Conservation (phyloP, 2,113 vertebrate species). For the Chinchilla lanigera region DNA sequence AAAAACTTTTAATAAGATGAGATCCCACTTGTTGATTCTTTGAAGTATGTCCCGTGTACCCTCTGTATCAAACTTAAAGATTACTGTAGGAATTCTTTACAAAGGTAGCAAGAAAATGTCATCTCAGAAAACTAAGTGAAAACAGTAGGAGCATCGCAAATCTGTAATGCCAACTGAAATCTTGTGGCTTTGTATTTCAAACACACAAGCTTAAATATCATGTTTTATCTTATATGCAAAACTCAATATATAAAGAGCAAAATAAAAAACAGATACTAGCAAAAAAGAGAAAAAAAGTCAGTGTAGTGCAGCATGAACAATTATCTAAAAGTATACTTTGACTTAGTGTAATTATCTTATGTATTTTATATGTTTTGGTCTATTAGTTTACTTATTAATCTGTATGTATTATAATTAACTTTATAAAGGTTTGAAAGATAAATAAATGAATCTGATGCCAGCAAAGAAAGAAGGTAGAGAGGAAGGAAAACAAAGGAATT, state of each 20-base stretch:
- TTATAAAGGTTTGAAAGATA: background rate
- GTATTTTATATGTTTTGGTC: background rate
- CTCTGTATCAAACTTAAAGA: background rate
- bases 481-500: background rate
- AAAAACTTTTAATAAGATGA: too few relatives aligned
- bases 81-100: background rate
- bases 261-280: background rate
- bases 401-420: background rate
- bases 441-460: background rate
- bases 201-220: background rate
- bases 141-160: background rate
- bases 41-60: too few relatives aligned
- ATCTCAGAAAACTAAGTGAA: background rate
- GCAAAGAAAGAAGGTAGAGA: background rate
- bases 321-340: background rate
- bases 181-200: background rate
- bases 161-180: background rate
- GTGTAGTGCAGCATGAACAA: background rate
- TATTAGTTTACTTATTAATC: background rate
- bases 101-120: background rate
- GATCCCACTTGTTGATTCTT: too few relatives aligned
- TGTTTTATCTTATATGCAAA: background rate
- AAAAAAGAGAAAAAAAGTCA: background rate
- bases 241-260: background rate
- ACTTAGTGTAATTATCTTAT: background rate